Percentiles rank a stretch among this genome's conserved stretches.
Evolutionary conservation across 2,113 vertebrate species (phyloP).

Genomic region (Ovis aries): DNA sequence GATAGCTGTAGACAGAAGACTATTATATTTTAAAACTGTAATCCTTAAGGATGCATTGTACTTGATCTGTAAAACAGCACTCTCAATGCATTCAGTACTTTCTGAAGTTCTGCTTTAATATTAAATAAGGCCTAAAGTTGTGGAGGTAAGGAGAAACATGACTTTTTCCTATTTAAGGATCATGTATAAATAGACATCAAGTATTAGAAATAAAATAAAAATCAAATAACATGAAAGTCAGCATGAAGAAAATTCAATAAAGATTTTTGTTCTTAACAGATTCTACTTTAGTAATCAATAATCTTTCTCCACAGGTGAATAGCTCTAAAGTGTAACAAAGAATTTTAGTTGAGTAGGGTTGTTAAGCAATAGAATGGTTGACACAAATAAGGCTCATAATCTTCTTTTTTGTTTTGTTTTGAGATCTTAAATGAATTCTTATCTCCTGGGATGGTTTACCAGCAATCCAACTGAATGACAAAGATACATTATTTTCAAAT

Average conservation of each 20-base stretch:
- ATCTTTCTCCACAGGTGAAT: background rate
- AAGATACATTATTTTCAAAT: background rate
- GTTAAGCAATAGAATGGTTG: background rate
- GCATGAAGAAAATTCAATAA: background rate
- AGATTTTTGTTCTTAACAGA: background rate
- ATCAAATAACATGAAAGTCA: background rate
- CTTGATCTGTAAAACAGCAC: background rate
- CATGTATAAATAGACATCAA: background rate
- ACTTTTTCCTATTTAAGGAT: background rate
- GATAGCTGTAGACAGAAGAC: background rate
- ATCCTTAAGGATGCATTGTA: background rate
- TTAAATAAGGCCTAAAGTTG: background rate
- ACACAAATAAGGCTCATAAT: background rate
- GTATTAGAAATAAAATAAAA: background rate
- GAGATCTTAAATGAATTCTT: background rate
- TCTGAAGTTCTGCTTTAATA: background rate
- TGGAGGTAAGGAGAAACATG: background rate
- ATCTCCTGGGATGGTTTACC: background rate
- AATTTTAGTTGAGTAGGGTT: background rate
- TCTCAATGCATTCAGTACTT: background rate
- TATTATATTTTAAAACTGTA: background rate
- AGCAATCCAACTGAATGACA: background rate
- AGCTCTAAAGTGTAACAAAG: background rate
- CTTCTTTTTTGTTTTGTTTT: background rate
- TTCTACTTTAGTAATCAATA: background rate